phyloP scores from a whole-genome alignment of 2,797 vertebrate species.

The Pitangus sulphuratus region DNA sequence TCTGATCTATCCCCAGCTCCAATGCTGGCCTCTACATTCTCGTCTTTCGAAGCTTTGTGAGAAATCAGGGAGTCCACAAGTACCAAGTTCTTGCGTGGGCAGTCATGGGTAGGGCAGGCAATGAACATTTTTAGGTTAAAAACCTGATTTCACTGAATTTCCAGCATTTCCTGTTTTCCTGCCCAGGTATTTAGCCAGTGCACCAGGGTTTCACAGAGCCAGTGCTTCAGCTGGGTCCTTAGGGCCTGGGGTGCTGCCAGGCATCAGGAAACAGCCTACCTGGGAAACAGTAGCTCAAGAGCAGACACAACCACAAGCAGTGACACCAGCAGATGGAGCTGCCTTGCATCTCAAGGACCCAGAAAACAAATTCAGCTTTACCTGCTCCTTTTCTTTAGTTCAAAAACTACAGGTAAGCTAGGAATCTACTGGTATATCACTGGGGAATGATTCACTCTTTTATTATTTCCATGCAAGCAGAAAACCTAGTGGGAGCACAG shows the following conservation, averaged over 20 bases:
- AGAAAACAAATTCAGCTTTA: background rate
- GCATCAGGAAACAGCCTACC: rapidly evolving
- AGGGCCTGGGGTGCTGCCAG: background rate
- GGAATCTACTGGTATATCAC: background rate
- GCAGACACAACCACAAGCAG: background rate
- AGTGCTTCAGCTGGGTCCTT: background rate
- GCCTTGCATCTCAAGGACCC: background rate
- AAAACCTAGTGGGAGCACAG: background rate
- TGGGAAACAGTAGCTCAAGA: background rate
- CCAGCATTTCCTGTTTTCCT: background rate
- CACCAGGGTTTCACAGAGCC: background rate
- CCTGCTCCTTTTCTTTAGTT: background rate
- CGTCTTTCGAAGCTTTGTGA: background rate
- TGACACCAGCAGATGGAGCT: constrained; percentile 55
- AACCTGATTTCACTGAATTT: background rate
- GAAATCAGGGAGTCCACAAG: background rate
- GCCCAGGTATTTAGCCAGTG: background rate
- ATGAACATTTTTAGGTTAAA: background rate
- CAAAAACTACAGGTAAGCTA: background rate
- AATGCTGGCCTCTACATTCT: background rate
- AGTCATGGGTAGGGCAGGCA: background rate
- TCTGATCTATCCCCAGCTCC: background rate
- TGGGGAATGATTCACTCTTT: background rate
- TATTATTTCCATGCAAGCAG: background rate
- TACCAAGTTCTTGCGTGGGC: background rate